phyloP scores from a whole-genome alignment of 2,113 vertebrate species.

The Calonectris borealis region DNA sequence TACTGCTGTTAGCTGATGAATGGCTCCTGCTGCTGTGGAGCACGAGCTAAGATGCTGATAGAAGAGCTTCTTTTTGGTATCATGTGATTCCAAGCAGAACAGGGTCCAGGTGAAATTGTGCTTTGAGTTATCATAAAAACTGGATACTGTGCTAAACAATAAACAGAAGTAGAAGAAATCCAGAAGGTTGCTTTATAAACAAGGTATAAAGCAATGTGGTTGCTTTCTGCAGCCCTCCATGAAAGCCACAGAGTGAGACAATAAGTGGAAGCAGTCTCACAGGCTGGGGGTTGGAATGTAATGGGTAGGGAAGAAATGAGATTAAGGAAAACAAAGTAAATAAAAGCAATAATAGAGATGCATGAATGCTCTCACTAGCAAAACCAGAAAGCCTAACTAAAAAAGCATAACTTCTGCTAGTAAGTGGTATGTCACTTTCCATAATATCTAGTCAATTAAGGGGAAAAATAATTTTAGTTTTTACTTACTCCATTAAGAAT shows the following conservation, averaged over 20 bases:
- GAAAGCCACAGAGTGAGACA: neutral
- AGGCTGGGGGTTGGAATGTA: neutral
- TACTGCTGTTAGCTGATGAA: neutral
- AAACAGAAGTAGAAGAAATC: neutral
- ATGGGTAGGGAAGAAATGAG: neutral
- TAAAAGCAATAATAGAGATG: neutral
- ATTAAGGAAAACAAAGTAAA: neutral
- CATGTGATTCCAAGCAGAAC: neutral
- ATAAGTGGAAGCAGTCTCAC: neutral
- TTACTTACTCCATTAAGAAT: neutral
- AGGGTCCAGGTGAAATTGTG: neutral
- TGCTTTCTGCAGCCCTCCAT: neutral
- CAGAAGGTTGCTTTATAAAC: neutral
- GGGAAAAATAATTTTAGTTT: neutral
- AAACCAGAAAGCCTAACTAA: neutral
- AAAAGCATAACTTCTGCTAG: neutral
- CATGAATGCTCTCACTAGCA: neutral
- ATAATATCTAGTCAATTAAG: neutral
- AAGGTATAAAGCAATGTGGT: neutral
- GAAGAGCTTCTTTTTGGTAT: neutral
- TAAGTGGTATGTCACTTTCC: neutral
- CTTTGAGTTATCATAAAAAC: neutral
- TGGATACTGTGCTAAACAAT: neutral
- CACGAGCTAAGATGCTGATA: neutral
- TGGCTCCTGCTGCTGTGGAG: neutral